Conservation (phyloP, 2,888 invertebrate species). For the Embidobia sp. region DNA sequence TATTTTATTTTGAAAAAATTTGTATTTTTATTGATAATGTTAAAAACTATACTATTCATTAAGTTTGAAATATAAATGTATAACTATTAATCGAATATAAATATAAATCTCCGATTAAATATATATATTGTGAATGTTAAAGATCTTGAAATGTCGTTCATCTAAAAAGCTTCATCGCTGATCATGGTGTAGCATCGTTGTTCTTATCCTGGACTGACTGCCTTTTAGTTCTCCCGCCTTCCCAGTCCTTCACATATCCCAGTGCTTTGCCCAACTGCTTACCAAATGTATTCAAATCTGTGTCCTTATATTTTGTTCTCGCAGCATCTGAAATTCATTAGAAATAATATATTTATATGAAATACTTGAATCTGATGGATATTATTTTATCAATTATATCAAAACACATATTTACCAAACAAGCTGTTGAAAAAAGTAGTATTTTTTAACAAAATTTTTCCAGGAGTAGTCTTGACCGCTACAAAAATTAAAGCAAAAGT, state of each 20-base stretch:
- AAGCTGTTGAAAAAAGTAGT: conserved; percentile 17
- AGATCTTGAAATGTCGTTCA: too few relatives aligned
- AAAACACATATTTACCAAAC: conserved; percentile 24
- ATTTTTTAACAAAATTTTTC: conserved; percentile 23
- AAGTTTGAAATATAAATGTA: too few relatives aligned
- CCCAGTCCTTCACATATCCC: conserved; percentile 42
- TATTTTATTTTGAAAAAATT: too few relatives aligned
- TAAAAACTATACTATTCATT: too few relatives aligned
- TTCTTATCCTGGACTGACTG: conserved; percentile 9
- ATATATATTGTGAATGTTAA: too few relatives aligned
- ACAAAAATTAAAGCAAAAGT: conserved; percentile 19
- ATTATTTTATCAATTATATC: too few relatives aligned
- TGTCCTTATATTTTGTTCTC: conserved; percentile 22
- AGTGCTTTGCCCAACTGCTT: conserved; percentile 28
- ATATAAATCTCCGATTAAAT: too few relatives aligned
- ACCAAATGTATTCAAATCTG: conserved; percentile 20
- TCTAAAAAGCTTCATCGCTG: too few relatives aligned
- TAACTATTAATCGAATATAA: too few relatives aligned
- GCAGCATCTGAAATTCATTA: conserved; percentile 29
- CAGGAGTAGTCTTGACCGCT: conserved; percentile 22
- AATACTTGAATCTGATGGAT: too few relatives aligned
- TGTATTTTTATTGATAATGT: too few relatives aligned
- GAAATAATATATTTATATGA: conserved; percentile 2
- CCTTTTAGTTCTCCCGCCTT: conserved; percentile 32
- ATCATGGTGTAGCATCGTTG: too few relatives aligned